A percentile compares a stretch with the other conserved stretches of the same genome.
These are phyloP conservation scores for Morbakka virulenta DNA, from an alignment of 30 jellyfish, hydroid and myxozoan genomes.

Conservation along the genomic window DNA sequence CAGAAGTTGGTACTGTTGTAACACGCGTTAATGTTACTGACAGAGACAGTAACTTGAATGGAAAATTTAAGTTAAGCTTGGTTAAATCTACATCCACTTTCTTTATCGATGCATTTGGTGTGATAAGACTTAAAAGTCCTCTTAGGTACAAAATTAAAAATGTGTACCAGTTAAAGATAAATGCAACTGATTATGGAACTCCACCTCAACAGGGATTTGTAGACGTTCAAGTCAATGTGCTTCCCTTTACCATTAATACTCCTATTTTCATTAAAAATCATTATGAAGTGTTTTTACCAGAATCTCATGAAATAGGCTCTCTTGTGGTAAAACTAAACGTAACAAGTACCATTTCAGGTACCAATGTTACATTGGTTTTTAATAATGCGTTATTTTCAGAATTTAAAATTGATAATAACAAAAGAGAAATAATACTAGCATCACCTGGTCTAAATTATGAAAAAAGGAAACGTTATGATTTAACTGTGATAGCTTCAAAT, in stretches of 20 bases:
- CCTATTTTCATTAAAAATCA: neutral
- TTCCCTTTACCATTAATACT: conserved; percentile 32
- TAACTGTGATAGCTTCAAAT: neutral
- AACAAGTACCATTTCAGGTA: neutral
- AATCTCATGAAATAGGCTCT: neutral
- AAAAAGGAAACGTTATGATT: neutral
- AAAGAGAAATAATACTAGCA: neutral
- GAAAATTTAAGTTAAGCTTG: conserved; percentile 24
- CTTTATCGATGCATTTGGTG: conserved; percentile 59
- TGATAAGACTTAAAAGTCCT: conserved; percentile 16
- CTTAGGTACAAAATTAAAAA: conserved; percentile 22
- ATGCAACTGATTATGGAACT: conserved; percentile 75
- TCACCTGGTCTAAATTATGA: neutral
- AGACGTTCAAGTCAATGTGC: conserved; percentile 53
- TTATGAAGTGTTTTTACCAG: neutral
- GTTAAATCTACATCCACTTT: conserved; percentile 59
- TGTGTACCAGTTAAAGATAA: conserved; percentile 30
- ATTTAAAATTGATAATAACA: no score
- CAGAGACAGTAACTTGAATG: conserved; percentile 53
- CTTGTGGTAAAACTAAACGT: neutral
- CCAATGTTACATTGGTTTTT: neutral
- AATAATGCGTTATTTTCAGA: neutral
- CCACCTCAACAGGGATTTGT: conserved; percentile 58
- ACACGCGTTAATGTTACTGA: conserved; percentile 63
- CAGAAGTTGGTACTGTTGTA: conserved; percentile 58